phyloP scores from a whole-genome alignment of 2,888 invertebrate genomes.

The Coleophora deauratella region DNA sequence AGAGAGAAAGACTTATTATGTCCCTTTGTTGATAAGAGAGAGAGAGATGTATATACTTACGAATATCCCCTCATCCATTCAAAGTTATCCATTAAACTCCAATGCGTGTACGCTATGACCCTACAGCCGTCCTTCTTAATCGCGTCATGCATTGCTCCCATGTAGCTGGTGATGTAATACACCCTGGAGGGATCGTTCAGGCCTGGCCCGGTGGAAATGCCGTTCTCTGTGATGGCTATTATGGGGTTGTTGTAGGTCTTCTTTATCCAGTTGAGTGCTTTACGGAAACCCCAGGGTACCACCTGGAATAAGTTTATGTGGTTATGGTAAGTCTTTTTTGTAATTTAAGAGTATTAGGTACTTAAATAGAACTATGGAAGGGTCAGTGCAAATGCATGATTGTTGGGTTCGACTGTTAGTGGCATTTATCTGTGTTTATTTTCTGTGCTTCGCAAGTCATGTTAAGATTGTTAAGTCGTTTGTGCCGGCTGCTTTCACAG shows the following conservation, averaged over 20 bases:
- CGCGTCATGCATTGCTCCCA: constrained; percentile 58
- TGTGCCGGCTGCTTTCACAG: no score
- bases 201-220: constrained; percentile 62
- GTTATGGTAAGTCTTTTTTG: background rate
- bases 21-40: no score
- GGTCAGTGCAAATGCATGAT: rapidly evolving
- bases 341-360: background rate
- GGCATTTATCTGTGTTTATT: no score
- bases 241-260: constrained; percentile 72
- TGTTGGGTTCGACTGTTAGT: background rate
- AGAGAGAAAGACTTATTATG: no score
- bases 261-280: constrained; percentile 76
- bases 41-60: no score
- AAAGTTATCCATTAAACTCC: constrained; percentile 88
- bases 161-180: constrained; percentile 66
- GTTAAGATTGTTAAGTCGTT: background rate
- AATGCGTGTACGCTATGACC: constrained; percentile 80
- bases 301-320: constrained; percentile 46
- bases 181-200: constrained; percentile 63
- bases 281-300: constrained; percentile 78
- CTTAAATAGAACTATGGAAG: background rate
- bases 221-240: constrained; percentile 77
- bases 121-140: constrained; percentile 71
- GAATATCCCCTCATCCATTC: constrained; percentile 86
- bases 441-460: background rate